Conservation (phyloP, 2,888 invertebrate species). For the Heteropelma amictum region DNA sequence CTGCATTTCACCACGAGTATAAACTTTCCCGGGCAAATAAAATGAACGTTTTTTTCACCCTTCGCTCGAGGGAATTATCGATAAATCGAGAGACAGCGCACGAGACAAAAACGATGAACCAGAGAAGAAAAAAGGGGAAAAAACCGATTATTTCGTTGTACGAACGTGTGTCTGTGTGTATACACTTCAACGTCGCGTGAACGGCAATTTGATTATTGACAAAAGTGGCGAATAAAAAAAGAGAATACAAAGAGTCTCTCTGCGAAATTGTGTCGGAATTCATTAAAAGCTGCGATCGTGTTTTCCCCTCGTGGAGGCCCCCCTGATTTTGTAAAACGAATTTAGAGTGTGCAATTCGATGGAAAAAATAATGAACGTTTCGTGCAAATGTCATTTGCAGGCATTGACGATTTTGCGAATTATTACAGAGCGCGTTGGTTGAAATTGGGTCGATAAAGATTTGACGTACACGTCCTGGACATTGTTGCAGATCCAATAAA, state of each 20-base stretch:
- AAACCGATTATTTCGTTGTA: neutral
- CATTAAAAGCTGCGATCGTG: neutral
- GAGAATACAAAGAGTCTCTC: neutral
- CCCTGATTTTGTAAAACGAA: too few relatives aligned
- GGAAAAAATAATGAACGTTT: too few relatives aligned
- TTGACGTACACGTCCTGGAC: neutral
- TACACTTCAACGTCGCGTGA: too few relatives aligned
- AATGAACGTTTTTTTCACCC: constrained; percentile 8
- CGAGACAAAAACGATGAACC: neutral
- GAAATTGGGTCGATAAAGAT: constrained; percentile 13
- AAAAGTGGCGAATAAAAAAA: neutral
- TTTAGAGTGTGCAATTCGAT: too few relatives aligned
- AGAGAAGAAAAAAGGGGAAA: neutral
- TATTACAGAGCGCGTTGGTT: neutral
- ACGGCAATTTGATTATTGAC: neutral
- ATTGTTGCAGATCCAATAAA: constrained; percentile 24
- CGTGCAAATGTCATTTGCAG: too few relatives aligned
- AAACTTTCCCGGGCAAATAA: constrained; percentile 19
- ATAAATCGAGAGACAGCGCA: neutral
- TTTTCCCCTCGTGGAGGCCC: too few relatives aligned
- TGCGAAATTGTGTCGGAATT: neutral
- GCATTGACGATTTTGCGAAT: too few relatives aligned
- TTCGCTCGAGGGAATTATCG: constrained; percentile 6
- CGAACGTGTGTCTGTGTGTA: neutral
- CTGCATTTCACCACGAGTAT: constrained; percentile 21